Conservation (phyloP, 2,797 vertebrate genomes). For the Arnoldichthys spilopterus region DNA sequence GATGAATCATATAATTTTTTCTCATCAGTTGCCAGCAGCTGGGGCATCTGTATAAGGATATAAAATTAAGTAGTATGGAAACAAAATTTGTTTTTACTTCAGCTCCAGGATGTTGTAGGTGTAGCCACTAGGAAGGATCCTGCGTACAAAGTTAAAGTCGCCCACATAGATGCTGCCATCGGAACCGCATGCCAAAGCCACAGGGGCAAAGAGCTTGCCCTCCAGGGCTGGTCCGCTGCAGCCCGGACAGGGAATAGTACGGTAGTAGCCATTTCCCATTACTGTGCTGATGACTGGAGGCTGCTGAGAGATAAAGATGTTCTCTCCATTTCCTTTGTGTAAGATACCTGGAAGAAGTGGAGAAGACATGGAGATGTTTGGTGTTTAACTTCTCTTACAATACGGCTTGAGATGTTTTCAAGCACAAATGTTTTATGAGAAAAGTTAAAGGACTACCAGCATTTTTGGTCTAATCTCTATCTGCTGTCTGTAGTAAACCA, state of each 20-base stretch:
- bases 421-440: too few relatives aligned
- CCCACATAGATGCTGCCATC: constrained; percentile 93
- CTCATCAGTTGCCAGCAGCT: background rate
- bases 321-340: constrained; percentile 97
- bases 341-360: constrained; percentile 82
- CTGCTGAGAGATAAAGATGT: constrained; percentile 95
- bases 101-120: constrained; percentile 90
- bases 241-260: constrained; percentile 90
- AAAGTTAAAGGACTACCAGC: too few relatives aligned
- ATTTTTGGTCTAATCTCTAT: too few relatives aligned
- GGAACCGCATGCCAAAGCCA: constrained; percentile 89
- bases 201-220: constrained; percentile 93
- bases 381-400: background rate
- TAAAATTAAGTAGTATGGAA: background rate
- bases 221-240: constrained; percentile 87
- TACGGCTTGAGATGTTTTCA: background rate
- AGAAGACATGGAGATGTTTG: background rate
- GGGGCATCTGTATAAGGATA: background rate
- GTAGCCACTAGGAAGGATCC: constrained; percentile 90
- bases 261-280: constrained; percentile 94
- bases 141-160: constrained; percentile 93
- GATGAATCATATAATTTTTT: too few relatives aligned
- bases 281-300: constrained; percentile 89
- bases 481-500: too few relatives aligned
- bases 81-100: constrained; percentile 78